phyloP scores from a whole-genome alignment of 2,888 invertebrate species.

The Caenorhabditis macrosperma region DNA sequence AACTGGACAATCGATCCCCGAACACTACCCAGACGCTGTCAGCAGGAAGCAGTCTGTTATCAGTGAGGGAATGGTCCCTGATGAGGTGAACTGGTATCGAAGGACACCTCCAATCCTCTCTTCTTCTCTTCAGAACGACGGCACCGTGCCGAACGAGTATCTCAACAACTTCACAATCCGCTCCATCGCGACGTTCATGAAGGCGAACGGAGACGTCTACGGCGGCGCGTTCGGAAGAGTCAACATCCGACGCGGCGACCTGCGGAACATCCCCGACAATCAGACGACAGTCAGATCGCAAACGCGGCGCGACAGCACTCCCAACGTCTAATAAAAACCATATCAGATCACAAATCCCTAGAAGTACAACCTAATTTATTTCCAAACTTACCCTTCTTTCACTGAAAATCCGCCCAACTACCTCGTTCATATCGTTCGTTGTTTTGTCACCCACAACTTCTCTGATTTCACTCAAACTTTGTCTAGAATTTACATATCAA shows the following conservation, averaged over 20 bases:
- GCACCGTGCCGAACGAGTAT: slow-evolving; percentile 60
- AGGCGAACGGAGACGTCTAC: slow-evolving; percentile 67
- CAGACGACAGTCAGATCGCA: slow-evolving; percentile 50
- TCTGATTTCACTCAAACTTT: neutral
- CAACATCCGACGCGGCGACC: slow-evolving; percentile 65
- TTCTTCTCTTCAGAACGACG: slow-evolving; percentile 33
- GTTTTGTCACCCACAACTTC: neutral
- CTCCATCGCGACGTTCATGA: slow-evolving; percentile 71
- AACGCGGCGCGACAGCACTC: slow-evolving; percentile 6
- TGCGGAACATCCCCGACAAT: slow-evolving; percentile 50
- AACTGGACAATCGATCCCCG: slow-evolving; percentile 11
- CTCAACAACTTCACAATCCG: slow-evolving; percentile 71
- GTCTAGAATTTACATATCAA: slow-evolving; percentile 22
- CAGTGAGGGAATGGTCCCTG: slow-evolving; percentile 53
- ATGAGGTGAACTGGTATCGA: slow-evolving; percentile 38
- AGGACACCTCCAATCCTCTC: neutral
- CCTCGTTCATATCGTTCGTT: slow-evolving; percentile 4
- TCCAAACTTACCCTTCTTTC: neutral
- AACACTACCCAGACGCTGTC: neutral
- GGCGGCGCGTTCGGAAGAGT: slow-evolving; percentile 71
- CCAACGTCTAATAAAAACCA: neutral
- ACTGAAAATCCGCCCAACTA: neutral
- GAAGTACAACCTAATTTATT: slow-evolving; percentile 35
- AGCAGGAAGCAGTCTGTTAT: slow-evolving; percentile 36
- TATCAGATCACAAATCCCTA: neutral